These are phyloP conservation scores for Phlogophora meticulosa DNA, from an alignment of 2,888 invertebrate genomes.

Conservation along the genomic window DNA sequence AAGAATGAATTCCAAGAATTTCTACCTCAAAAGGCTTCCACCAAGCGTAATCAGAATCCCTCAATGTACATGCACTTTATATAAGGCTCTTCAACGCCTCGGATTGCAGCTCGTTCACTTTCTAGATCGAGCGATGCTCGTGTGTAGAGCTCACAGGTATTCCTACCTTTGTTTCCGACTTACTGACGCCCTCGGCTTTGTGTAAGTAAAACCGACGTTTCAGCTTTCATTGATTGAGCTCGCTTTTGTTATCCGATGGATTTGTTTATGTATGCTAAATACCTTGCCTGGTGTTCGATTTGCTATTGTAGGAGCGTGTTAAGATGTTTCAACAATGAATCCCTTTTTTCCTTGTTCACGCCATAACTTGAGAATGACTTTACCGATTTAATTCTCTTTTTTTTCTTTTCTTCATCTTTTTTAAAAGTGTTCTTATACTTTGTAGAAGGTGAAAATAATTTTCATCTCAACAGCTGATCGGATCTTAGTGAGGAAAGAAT, in stretches of 20 bases:
- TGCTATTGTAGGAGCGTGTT: not conserved
- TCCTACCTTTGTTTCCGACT: constrained; percentile 32
- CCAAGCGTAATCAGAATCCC: not conserved
- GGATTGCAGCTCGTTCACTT: constrained; percentile 10
- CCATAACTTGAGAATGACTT: too few relatives aligned
- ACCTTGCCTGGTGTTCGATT: not conserved
- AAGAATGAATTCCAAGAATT: too few relatives aligned
- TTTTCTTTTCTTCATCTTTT: too few relatives aligned
- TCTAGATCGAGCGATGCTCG: not conserved
- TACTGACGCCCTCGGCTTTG: constrained; percentile 31
- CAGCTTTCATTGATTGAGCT: constrained; percentile 19
- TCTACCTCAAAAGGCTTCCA: not conserved
- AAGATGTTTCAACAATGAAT: not conserved
- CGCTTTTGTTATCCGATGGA: constrained; percentile 1
- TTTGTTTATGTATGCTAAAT: constrained; percentile 11
- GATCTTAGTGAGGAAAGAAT: too few relatives aligned
- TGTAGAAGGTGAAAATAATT: too few relatives aligned
- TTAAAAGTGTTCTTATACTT: too few relatives aligned
- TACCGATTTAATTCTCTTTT: too few relatives aligned
- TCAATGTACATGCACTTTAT: constrained; percentile 1
- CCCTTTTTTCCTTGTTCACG: too few relatives aligned
- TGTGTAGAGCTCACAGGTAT: constrained; percentile 8
- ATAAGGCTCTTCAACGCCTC: not conserved
- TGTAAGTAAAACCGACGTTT: constrained; percentile 30
- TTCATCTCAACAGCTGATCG: too few relatives aligned